Evolutionary conservation across 2,888 invertebrate species (phyloP).

Genomic region (Lumbricus terrestris): DNA sequence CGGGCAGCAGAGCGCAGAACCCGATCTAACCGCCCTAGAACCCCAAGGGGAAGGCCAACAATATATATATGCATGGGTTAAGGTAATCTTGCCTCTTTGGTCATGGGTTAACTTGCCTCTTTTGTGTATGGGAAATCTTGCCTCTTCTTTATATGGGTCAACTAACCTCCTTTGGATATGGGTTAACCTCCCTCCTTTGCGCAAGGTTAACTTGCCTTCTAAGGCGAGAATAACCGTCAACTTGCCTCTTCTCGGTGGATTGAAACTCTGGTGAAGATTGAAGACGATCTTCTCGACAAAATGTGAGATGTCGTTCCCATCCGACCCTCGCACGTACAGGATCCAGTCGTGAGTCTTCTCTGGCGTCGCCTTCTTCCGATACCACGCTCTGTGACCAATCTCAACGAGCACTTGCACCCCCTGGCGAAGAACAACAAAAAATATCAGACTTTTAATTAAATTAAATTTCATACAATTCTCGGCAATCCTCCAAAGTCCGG

Average conservation of each 20-base stretch:
- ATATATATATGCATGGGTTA: background rate
- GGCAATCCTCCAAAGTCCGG: too few species aligned
- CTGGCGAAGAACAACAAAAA: constrained; percentile 40
- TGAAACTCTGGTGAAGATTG: constrained; percentile 85
- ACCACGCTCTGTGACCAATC: constrained; percentile 84
- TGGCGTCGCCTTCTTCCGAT: constrained; percentile 77
- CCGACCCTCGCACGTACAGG: constrained; percentile 85
- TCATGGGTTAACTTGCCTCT: background rate
- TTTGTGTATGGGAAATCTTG: background rate
- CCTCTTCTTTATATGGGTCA: background rate
- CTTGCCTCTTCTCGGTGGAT: constrained; percentile 83
- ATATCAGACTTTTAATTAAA: too few species aligned
- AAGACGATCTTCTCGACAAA: constrained; percentile 89
- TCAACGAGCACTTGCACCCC: constrained; percentile 78
- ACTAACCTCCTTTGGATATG: constrained; percentile 78
- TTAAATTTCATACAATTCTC: background rate
- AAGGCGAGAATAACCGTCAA: background rate
- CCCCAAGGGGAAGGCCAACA: too few species aligned
- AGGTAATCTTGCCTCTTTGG: background rate
- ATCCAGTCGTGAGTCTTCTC: constrained; percentile 98
- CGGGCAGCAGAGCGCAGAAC: too few species aligned
- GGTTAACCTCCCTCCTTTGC: background rate
- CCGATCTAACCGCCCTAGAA: too few species aligned
- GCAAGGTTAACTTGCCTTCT: background rate
- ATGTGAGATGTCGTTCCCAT: constrained; percentile 80